Base-by-base conservation (phyloP, 2,797 vertebrate genomes). In the Enteromius afrohamiltoni region DNA sequence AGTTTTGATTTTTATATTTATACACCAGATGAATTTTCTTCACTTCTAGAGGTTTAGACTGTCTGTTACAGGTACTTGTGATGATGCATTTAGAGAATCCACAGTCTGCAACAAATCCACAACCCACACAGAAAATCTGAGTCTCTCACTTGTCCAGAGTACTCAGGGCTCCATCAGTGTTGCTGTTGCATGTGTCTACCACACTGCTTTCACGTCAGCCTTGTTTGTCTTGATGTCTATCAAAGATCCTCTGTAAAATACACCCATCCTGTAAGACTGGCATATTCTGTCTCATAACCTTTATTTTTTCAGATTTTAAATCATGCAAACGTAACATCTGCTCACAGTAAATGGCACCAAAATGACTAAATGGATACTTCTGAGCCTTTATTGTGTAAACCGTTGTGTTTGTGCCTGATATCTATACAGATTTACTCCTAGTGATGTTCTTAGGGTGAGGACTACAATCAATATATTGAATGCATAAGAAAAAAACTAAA, bases 21-120 rank as follows among this genome's bases (percentile, higher is more conserved):
- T 78, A 87, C 80, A 77, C 92, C 92, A 93, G 92, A 94, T 92
- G 49, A 91, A 93, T 92, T 93, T 93, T 93, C 94, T 94, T 93
- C 92, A 91, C 92, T 92, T 45, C 83, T 91, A 86, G 70, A 71
- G 73, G 73, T 80, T 71, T 74, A 79, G 74, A 78, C 26, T 62
- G 69, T 84, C 71, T 81, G 77, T 87, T 86, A 64, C 79, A 83
- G 80, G 69, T 82, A 85, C 69, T 82, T 79, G 79, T 80, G 83
- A 77, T 37, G 76, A 77, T 37, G 76, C 76, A 83, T 84, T 88
- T 77, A 68, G 77, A 40, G 71, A 84, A 79, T 85, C 49, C 79
- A 80, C 67, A 80, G 81, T 85, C 77, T 62, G 65, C 10, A 69
- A 68, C 42, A 23, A 85, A 82, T 81, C 51, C 80, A 76, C 64